A percentile compares a stretch with the other conserved stretches of the same genome.
These are phyloP conservation scores for Stenodema calcarata DNA, from an alignment of 2,888 invertebrate genomes.

Conservation along the genomic window DNA sequence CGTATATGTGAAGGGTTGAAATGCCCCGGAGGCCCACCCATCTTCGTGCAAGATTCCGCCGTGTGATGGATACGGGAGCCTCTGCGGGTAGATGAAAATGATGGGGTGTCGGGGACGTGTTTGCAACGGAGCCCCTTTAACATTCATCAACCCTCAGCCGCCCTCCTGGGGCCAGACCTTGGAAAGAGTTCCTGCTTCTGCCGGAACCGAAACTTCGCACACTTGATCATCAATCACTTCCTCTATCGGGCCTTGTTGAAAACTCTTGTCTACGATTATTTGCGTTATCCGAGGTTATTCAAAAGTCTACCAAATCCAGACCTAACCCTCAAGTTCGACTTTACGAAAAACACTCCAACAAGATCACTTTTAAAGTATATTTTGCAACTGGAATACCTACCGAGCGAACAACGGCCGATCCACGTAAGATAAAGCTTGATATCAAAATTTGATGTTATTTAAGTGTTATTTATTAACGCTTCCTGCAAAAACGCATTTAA, in stretches of 20 bases:
- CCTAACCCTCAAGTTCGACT: no score
- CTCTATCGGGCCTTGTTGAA: background rate
- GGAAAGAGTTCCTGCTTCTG: background rate
- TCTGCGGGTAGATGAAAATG: constrained; percentile 15
- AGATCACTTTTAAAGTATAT: no score
- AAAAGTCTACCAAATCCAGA: no score
- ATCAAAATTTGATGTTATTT: no score
- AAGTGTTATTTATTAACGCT: no score
- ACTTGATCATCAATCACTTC: background rate
- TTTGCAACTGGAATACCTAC: no score
- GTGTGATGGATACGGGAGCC: background rate
- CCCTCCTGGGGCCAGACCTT: constrained; percentile 1
- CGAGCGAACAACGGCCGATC: no score
- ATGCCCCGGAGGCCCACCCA: background rate
- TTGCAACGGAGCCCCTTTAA: background rate
- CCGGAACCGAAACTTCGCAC: background rate
- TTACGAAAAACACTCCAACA: no score
- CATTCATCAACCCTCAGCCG: background rate
- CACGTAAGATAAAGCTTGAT: no score
- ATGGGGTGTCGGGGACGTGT: constrained; percentile 15
- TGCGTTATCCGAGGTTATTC: background rate
- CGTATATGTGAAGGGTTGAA: background rate
- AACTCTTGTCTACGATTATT: background rate
- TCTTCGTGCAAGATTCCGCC: constrained; percentile 1
- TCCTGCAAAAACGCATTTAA: no score